Evolutionary conservation across 2,888 invertebrate species (phyloP).

Genomic region (Leucophenga montana): DNA sequence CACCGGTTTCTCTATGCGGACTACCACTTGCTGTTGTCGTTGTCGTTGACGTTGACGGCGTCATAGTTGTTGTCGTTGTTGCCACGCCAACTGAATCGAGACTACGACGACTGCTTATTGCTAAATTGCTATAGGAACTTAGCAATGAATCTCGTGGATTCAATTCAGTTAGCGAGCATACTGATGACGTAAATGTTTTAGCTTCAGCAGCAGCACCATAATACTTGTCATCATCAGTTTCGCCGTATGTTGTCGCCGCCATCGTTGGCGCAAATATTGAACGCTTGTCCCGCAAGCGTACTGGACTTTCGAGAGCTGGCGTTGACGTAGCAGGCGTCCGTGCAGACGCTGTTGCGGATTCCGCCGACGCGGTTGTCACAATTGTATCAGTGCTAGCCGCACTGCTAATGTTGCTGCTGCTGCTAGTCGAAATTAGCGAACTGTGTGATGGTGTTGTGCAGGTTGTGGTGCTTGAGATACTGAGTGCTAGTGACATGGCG

Average conservation of each 20-base stretch:
- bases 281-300: constrained; percentile 70
- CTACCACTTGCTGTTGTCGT: constrained; percentile 31
- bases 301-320: constrained; percentile 70
- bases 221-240: constrained; percentile 5
- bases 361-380: constrained; percentile 39
- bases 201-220: constrained; percentile 48
- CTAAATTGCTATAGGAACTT: constrained; percentile 48
- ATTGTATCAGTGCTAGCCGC: constrained; percentile 44
- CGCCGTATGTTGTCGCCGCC: constrained; percentile 19
- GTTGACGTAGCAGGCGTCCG: constrained; percentile 69
- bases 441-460: constrained; percentile 32
- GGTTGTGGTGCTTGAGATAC: constrained; percentile 6
- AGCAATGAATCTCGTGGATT: constrained; percentile 59
- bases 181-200: constrained; percentile 47
- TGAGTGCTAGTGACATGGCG: constrained; percentile 3
- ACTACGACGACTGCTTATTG: constrained; percentile 43
- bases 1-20: constrained; percentile 34
- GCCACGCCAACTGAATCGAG: constrained; percentile 52
- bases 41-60: constrained; percentile 28
- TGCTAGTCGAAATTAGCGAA: constrained; percentile 34
- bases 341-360: constrained; percentile 28
- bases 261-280: constrained; percentile 51
- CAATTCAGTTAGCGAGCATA: constrained; percentile 49
- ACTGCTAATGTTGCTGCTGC: constrained; percentile 16
- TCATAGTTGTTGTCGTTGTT: constrained; percentile 44